These are phyloP conservation scores for Sarcophaga bullata DNA, from an alignment of 1,140 invertebrate genomes.

Conservation along the genomic window DNA sequence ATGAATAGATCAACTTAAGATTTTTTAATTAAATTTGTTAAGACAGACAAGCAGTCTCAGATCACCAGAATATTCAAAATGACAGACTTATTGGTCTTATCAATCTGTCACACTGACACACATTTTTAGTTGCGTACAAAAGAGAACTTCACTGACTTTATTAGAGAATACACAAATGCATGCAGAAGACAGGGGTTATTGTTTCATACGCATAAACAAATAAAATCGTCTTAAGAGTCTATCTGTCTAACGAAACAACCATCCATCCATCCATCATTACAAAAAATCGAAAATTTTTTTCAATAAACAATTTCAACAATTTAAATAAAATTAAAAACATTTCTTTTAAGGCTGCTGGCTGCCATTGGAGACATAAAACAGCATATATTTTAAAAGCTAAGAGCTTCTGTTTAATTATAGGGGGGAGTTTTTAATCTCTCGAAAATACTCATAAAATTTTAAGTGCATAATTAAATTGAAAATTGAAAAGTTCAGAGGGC, in stretches of 20 bases:
- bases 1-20: no score
- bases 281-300: no score
- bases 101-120: not conserved
- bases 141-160: no score
- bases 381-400: no score
- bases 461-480: conserved; percentile 20
- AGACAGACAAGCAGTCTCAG: not conserved
- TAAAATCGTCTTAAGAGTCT: no score
- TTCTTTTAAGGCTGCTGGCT: not conserved
- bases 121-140: no score
- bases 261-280: no score
- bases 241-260: no score
- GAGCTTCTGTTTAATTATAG: not conserved
- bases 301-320: not conserved
- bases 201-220: no score
- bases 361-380: not conserved
- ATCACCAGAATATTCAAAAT: not conserved
- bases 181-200: no score
- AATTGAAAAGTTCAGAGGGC: conserved; percentile 5
- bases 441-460: not conserved
- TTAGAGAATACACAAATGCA: no score
- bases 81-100: conserved; percentile 8
- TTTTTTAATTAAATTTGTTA: conserved; percentile 1
- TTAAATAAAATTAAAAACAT: not conserved
- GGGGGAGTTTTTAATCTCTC: not conserved